These are phyloP conservation scores for Platanista minor DNA, from an alignment of 2,113 vertebrate genomes.

Conservation along the genomic window DNA sequence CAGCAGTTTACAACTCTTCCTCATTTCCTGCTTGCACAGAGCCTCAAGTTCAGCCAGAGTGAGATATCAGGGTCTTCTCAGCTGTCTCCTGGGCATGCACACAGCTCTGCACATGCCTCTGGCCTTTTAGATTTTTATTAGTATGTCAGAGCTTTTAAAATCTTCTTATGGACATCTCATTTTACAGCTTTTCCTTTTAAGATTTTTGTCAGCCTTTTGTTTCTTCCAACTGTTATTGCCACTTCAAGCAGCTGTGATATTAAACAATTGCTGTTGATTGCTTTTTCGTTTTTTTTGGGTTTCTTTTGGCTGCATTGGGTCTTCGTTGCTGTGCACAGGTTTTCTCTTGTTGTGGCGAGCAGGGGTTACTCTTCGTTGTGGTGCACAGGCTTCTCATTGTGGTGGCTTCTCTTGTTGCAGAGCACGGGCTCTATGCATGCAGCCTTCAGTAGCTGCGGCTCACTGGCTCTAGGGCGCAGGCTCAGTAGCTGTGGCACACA, in stretches of 20 bases:
- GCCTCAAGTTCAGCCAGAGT: not conserved
- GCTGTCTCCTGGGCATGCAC: not conserved
- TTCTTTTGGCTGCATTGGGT: too few relatives aligned
- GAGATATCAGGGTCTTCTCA: not conserved
- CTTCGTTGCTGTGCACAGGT: too few relatives aligned
- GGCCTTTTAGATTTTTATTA: not conserved
- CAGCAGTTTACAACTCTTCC: not conserved
- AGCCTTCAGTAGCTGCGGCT: too few relatives aligned
- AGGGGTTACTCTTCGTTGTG: too few relatives aligned
- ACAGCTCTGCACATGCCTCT: not conserved
- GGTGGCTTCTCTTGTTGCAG: too few relatives aligned
- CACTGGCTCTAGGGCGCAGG: too few relatives aligned
- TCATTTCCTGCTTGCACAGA: not conserved
- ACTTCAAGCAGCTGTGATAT: not conserved
- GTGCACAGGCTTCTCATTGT: too few relatives aligned
- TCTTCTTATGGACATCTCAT: not conserved
- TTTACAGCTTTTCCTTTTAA: not conserved
- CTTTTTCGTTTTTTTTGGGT: not conserved
- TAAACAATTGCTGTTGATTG: not conserved
- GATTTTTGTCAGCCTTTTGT: not conserved
- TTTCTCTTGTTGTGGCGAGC: too few relatives aligned
- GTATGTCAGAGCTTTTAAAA: not conserved
- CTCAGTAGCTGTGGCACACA: too few relatives aligned
- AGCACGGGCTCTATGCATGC: too few relatives aligned
- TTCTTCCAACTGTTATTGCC: not conserved